These are phyloP conservation scores for Acronicta psi DNA, from an alignment of 2,888 invertebrate species.

Conservation along the genomic window DNA sequence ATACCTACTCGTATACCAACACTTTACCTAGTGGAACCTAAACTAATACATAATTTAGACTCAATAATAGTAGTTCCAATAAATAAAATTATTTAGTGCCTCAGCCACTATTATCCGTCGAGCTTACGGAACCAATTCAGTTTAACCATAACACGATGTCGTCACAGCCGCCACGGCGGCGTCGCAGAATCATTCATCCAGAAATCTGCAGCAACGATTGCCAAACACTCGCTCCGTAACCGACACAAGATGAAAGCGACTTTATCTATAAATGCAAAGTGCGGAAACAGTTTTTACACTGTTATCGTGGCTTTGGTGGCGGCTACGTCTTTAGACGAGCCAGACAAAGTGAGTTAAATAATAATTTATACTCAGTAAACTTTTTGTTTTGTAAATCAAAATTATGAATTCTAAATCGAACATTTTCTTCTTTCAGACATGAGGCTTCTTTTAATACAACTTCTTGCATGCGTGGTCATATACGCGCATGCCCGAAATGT, in stretches of 20 bases:
- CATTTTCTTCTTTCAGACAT: constrained; percentile 65
- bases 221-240: constrained; percentile 85
- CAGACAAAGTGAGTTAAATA: constrained; percentile 46
- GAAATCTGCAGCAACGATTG: constrained; percentile 86
- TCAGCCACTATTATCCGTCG: constrained; percentile 50
- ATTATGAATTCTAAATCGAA: constrained; percentile 9
- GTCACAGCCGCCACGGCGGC: constrained; percentile 73
- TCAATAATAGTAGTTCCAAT: constrained; percentile 2
- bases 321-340: constrained; percentile 62
- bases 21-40: too few relatives aligned
- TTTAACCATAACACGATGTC: constrained; percentile 81
- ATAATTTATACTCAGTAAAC: constrained; percentile 4
- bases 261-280: constrained; percentile 86
- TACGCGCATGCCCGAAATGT: constrained; percentile 75
- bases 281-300: constrained; percentile 80
- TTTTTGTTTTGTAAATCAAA: not conserved
- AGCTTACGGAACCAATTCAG: constrained; percentile 81
- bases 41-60: not conserved
- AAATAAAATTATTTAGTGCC: constrained; percentile 56
- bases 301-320: constrained; percentile 67
- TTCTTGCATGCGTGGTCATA: constrained; percentile 71
- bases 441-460: constrained; percentile 74
- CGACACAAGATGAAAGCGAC: constrained; percentile 81
- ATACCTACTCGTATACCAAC: too few relatives aligned
- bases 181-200: constrained; percentile 82